A percentile compares a stretch with the other conserved stretches of the same genome.
Evolutionary conservation across 2,888 invertebrate genomes (phyloP).

Genomic region (Luperina testacea): DNA sequence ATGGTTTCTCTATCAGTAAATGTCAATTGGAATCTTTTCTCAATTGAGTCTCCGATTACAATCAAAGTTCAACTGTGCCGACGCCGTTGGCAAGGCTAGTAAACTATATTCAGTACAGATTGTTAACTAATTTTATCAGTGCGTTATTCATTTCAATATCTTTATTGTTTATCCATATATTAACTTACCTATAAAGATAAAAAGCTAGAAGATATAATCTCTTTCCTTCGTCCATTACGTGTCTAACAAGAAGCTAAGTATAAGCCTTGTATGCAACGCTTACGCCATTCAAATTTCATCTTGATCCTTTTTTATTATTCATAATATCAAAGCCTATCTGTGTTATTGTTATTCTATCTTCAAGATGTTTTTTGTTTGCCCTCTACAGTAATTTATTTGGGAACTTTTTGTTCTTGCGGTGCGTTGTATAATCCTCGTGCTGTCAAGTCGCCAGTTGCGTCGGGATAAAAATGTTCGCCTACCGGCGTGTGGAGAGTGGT

Average conservation of each 20-base stretch:
- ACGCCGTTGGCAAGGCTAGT: constrained; percentile 27
- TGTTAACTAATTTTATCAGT: constrained; percentile 37
- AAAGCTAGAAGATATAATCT: constrained; percentile 37
- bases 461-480: constrained; percentile 73
- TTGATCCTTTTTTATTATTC: constrained; percentile 76
- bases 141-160: constrained; percentile 16
- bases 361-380: constrained; percentile 75
- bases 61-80: constrained; percentile 53
- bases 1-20: constrained; percentile 56
- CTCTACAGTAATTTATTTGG: constrained; percentile 67
- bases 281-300: constrained; percentile 78
- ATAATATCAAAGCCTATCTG: constrained; percentile 73
- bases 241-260: constrained; percentile 37
- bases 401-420: constrained; percentile 68
- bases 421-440: constrained; percentile 74
- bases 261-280: constrained; percentile 57
- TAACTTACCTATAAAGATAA: constrained; percentile 15
- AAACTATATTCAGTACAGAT: constrained; percentile 29
- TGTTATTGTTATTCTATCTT: constrained; percentile 86
- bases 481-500: constrained; percentile 63
- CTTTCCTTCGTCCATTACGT: constrained; percentile 29
- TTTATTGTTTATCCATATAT: constrained; percentile 8
- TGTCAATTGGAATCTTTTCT: constrained; percentile 58
- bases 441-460: constrained; percentile 75
- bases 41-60: constrained; percentile 47